Base-by-base conservation (phyloP, 2,888 invertebrate genomes). In the Cephalotes varians region DNA sequence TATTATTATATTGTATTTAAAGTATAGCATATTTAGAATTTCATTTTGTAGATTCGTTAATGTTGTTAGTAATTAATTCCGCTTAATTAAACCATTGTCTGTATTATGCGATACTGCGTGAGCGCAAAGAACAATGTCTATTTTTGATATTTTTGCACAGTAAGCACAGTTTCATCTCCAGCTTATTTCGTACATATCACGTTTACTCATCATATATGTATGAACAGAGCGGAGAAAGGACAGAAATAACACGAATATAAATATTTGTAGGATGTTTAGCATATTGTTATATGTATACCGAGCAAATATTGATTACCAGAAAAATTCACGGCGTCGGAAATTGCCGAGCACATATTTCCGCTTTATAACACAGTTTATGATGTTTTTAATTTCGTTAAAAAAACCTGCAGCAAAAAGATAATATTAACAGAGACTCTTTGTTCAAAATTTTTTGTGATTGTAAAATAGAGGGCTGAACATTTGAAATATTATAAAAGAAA, bases 181-280 rank as follows among this genome's bases (percentile, higher is more conserved):
- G n/a, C 51, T 54, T 67, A 67, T 77, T 65, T 2, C 25, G 31
- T 54, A 31, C 44, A 15, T 28, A 10, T 49, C 21, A 62, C 37
- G 7, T 2, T 44, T 21, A 10, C 12, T n/a, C 31, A 18, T 9
- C 21, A 40, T 12, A 40, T 40, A 40, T 12, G 58, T 25, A 60
- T 9, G 12, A n/a, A 40, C 44, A 25, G 18, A 25, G 15, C 34
- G 6, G n/a, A 72, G 12, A 31, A 37, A 60, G 21, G 15, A 15
- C 18, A 40, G 9, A 51, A 37, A 77, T 67, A 82, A 58, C 31
- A 40, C 15, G 4, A 60, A 37, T 28, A 40, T 58, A 81, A 81
- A 76, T 28, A 18, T 83, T 83, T 37, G 44, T 31, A 37, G 12
- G 58, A 81, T 44, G 37, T 83, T 74, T 76, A 51, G 5, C 44